Conservation (phyloP, 2,888 invertebrate species). For the Euplagia quadripunctaria region DNA sequence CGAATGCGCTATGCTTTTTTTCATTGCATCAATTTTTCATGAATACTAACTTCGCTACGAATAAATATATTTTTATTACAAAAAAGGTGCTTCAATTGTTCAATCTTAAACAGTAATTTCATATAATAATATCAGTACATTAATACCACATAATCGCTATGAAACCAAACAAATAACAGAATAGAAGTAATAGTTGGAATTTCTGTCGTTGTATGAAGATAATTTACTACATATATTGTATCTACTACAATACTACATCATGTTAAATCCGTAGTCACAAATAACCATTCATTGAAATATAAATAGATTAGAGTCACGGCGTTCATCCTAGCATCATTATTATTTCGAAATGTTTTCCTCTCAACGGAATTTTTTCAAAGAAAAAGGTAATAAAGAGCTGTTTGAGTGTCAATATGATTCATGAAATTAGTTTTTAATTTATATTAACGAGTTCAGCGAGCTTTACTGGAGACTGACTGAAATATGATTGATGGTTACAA, state of each 20-base stretch:
- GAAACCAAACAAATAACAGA: neutral
- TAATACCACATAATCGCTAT: neutral
- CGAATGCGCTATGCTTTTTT: too few relatives aligned
- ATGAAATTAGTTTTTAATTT: slow-evolving; percentile 10
- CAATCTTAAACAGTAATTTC: too few relatives aligned
- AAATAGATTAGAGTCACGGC: slow-evolving; percentile 8
- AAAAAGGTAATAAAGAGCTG: slow-evolving; percentile 32
- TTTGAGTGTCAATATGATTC: slow-evolving; percentile 24
- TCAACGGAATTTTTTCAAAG: slow-evolving; percentile 12
- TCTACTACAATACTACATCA: neutral
- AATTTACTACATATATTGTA: neutral
- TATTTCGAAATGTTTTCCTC: slow-evolving; percentile 16
- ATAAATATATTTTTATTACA: too few relatives aligned
- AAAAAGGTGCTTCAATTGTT: too few relatives aligned
- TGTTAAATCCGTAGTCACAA: neutral
- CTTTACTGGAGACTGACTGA: neutral
- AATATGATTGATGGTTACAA: slow-evolving; percentile 5
- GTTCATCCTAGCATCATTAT: slow-evolving; percentile 12
- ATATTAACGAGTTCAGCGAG: slow-evolving; percentile 7
- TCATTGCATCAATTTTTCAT: too few relatives aligned
- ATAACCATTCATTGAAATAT: slow-evolving; percentile 5
- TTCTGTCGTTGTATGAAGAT: neutral
- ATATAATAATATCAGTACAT: too few relatives aligned
- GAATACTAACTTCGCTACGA: too few relatives aligned
- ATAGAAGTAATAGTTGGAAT: neutral